Evolutionary conservation across 2,797 vertebrate genomes (phyloP).

Genomic region (Zonotrichia albicollis): DNA sequence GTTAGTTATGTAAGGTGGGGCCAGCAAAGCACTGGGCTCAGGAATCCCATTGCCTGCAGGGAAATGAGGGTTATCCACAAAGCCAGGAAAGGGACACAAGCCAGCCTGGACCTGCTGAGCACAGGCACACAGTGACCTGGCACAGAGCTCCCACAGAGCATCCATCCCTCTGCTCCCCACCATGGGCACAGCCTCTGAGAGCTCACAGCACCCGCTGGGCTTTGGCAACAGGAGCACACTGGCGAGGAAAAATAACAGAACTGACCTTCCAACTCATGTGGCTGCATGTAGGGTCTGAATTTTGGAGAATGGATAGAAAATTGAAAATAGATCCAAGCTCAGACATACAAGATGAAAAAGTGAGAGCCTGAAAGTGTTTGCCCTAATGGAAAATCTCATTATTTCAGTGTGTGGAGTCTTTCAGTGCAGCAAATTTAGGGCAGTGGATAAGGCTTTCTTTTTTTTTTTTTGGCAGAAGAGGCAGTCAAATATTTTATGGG

Average conservation of each 20-base stretch:
- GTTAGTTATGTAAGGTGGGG: neutral
- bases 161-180: neutral
- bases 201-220: rapidly evolving
- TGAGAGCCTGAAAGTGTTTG: neutral
- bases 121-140: neutral
- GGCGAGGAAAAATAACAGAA: neutral
- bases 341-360: neutral
- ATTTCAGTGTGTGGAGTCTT: neutral
- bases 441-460: neutral
- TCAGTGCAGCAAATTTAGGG: neutral
- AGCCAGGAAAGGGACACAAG: neutral
- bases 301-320: neutral
- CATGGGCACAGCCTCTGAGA: rapidly evolving
- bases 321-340: neutral
- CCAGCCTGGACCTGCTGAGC: neutral
- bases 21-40: neutral
- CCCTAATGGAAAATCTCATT: neutral
- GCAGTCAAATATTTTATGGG: neutral
- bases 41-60: neutral
- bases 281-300: neutral
- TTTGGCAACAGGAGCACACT: neutral
- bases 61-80: neutral
- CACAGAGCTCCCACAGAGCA: neutral
- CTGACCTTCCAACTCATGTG: neutral
- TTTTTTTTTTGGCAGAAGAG: neutral